Evolutionary conservation across 2,888 invertebrate genomes (phyloP).

Genomic region (Sepioteuthis lessoniana): DNA sequence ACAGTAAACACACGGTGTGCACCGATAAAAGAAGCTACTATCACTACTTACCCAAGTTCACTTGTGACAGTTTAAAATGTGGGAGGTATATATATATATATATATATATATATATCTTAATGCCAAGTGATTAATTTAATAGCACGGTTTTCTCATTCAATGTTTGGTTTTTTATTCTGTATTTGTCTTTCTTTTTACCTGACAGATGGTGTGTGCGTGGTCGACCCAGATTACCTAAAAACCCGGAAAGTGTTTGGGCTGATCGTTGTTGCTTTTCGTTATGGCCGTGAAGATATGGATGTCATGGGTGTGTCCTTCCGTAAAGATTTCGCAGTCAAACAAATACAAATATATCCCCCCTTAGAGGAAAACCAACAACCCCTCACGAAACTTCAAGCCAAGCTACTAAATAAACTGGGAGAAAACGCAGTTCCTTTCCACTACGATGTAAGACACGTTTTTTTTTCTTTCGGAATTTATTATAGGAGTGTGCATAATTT

Average conservation of each 20-base stretch:
- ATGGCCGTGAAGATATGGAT: constrained; percentile 38
- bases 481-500: too few relatives aligned
- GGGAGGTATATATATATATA: too few relatives aligned
- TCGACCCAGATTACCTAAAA: not conserved
- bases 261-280: constrained; percentile 35
- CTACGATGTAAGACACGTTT: not conserved
- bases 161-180: too few relatives aligned
- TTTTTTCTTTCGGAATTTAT: not conserved
- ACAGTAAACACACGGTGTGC: too few relatives aligned
- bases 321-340: constrained; percentile 41
- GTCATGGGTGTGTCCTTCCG: constrained; percentile 40
- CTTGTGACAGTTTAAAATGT: too few relatives aligned
- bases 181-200: not conserved
- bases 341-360: constrained; percentile 36
- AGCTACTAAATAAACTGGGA: not conserved
- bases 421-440: constrained; percentile 13
- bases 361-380: constrained; percentile 12
- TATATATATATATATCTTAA: too few relatives aligned
- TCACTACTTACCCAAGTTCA: too few relatives aligned
- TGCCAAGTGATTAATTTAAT: too few relatives aligned
- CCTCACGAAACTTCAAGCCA: constrained; percentile 23
- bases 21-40: too few relatives aligned
- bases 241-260: constrained; percentile 6
- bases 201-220: not conserved
- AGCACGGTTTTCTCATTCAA: too few relatives aligned